Percentiles rank a stretch among this genome's conserved stretches.
These are phyloP conservation scores for Oxyteleia sp. DNA, from an alignment of 2,888 invertebrate species.

Conservation along the genomic window DNA sequence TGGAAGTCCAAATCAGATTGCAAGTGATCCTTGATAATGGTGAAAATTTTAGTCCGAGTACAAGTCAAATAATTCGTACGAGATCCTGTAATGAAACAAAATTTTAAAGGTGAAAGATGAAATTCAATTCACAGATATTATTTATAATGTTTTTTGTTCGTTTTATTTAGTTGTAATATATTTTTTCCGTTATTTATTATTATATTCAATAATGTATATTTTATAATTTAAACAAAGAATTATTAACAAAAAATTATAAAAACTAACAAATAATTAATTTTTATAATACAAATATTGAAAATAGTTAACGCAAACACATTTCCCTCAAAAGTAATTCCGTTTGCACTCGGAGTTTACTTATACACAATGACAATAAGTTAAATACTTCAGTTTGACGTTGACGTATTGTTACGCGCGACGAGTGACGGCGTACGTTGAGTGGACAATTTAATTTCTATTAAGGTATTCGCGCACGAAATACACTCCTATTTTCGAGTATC, in stretches of 20 bases:
- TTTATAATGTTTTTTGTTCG: neutral
- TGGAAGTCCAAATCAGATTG: neutral
- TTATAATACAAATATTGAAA: neutral
- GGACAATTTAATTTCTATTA: too few species aligned
- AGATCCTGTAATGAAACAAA: neutral
- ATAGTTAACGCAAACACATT: neutral
- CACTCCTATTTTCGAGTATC: too few species aligned
- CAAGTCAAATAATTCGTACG: neutral
- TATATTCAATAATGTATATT: neutral
- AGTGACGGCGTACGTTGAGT: too few species aligned
- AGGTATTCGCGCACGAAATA: too few species aligned
- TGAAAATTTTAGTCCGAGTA: neutral
- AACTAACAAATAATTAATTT: conserved; percentile 1
- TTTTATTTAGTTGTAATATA: neutral
- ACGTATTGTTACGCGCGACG: too few species aligned
- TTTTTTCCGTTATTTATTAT: neutral
- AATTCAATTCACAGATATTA: neutral
- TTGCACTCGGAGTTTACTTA: too few species aligned
- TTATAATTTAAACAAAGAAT: neutral
- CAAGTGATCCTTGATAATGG: neutral
- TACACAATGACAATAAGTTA: too few species aligned
- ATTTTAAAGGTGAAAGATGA: neutral
- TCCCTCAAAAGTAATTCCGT: too few species aligned
- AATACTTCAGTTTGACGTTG: too few species aligned
- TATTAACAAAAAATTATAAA: neutral